Conservation (phyloP, 2,888 invertebrate genomes). For the Harmothoe impar region DNA sequence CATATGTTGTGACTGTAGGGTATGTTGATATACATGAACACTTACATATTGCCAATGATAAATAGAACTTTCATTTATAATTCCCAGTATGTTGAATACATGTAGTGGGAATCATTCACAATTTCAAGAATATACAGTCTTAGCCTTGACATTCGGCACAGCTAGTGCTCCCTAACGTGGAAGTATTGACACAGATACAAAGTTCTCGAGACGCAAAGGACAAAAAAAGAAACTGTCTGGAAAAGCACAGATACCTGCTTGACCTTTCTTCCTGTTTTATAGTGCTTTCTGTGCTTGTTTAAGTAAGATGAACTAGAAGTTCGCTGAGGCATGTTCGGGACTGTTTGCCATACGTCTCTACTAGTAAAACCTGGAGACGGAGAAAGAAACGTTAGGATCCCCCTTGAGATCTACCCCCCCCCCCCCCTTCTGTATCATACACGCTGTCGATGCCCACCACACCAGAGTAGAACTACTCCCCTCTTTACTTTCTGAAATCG, state of each 20-base stretch:
- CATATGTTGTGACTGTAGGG: too few species aligned
- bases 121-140: too few species aligned
- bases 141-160: too few species aligned
- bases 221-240: neutral
- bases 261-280: neutral
- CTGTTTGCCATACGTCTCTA: neutral
- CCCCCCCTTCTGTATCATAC: too few species aligned
- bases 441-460: too few species aligned
- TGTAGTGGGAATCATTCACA: too few species aligned
- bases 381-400: neutral
- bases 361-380: constrained; percentile 7
- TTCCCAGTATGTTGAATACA: too few species aligned
- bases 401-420: too few species aligned
- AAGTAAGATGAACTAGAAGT: neutral
- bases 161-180: neutral
- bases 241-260: neutral
- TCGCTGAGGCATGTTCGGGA: neutral
- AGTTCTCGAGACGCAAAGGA: neutral
- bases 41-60: too few species aligned
- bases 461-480: neutral
- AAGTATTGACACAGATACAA: neutral
- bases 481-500: neutral
- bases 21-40: too few species aligned
- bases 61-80: too few species aligned
- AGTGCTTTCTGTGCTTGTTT: neutral